Evolutionary conservation across 2,797 vertebrate species (phyloP), one percentile per base, ranked within the genome.

Genomic region (Cossypha dichroa): DNA sequence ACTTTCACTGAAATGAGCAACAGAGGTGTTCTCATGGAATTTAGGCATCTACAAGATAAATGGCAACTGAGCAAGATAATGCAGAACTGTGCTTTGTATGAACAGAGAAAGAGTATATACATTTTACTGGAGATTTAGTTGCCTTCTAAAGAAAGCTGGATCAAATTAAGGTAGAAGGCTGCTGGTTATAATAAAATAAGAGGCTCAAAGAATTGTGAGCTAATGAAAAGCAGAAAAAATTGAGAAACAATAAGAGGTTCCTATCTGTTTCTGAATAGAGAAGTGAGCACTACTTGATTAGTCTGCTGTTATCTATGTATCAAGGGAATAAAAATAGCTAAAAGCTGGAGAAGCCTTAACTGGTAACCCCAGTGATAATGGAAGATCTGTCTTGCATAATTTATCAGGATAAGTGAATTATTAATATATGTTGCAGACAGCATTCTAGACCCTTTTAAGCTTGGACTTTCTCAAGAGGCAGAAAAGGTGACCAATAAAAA

Each of bases 361-460:
- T 68, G 74, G 23, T 94, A 91, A 74, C n/a, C 9, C 15, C 41
- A 49, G 46, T 78, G 41, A 75, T 84, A 91, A 94, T 84, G 81
- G 80, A 54, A 13, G 49, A 31, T 75, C 22, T 60, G 19, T 17
- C n/a, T 64, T 96, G n/a, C 84, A 94, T 94, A 94, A 92, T 96
- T 91, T 78, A 89, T 82, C 34, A 78, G 34, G 58, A 67, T 64
- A 84, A 87, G 76, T 76, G 9, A 79, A 88, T 93, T 79, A 94
- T 78, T 91, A 75, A 94, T 88, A 67, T 28, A 31, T 34, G 11
- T 64, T 91, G 70, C 67, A 86, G 73, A 49, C 41, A 62, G 34
- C 5, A 7, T 82, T 62, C 16, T 64, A 62, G 41, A 52, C n/a
- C 34, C 5, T 40, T 86, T 88, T 46, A 56, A 84, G 49, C 29